Base-by-base conservation (phyloP, 1,140 invertebrate species). In the Drosophila yakuba region DNA sequence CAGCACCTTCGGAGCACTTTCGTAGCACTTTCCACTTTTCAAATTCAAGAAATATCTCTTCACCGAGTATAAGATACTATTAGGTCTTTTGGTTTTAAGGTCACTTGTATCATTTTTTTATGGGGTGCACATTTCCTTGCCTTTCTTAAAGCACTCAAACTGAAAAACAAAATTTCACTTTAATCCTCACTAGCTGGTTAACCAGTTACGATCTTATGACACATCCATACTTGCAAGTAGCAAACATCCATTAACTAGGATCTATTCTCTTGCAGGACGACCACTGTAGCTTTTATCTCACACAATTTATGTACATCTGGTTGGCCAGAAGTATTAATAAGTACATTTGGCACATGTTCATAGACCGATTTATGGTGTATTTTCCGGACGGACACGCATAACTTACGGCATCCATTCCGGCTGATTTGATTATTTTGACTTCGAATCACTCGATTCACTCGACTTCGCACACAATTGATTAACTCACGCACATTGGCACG, bases 301-400 rank as follows among this genome's bases (percentile, higher is more conserved):
- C 43, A 20, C 4, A 20, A 43, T 10, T 32, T 38, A 54, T 61
- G 36, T 61, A 72, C 32, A 20, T 52, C 12, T 25, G 36, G 47
- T 50, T 60, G 61, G 55, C 59, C 66, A 75, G 59, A 64, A 57
- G 62, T 75, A 80, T 79, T 58, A 61, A 59, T 80, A 75, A 80
- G 48, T 66, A 74, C 60, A 61, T 79, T 45, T 80, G 59, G 51
- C 45, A 71, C 56, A 52, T 57, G 58, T 43, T 63, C 76, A 38
- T 51, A 60, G 15, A 44, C 20, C 25, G 41, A 63, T 45, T 28
- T 44, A 32, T 48, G 25, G 50, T 14, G 11, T 32, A 59, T 38
- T 64, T 55, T 20, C 39, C 48, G 50, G 67, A 69, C 48, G 50
- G 67, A 69, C 44, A 71, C 64, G 64, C 66, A 48, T 74, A 63